phyloP scores from a whole-genome alignment of 2,113 vertebrate genomes.

The Takifugu flavidus region DNA sequence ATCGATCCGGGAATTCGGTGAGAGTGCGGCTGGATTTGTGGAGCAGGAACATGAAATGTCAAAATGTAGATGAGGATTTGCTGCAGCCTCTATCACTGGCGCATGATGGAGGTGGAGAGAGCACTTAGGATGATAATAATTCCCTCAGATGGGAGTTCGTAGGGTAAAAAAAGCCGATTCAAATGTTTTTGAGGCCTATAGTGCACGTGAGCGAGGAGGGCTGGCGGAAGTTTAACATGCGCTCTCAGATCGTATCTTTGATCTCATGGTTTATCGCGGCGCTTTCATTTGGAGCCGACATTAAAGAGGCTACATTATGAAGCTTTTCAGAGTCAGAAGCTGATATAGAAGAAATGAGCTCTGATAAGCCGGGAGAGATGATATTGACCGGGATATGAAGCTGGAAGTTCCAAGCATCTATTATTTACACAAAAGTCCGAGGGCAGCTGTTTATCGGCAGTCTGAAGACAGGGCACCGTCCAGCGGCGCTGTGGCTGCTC shows the following conservation, averaged over 20 bases:
- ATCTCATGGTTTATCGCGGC: no score
- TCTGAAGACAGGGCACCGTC: constrained; percentile 24
- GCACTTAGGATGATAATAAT: constrained; percentile 2
- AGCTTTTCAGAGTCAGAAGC: background rate
- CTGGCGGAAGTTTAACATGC: no score
- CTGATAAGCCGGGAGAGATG: constrained; percentile 1
- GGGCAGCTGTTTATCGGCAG: constrained; percentile 37
- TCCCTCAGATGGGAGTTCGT: background rate
- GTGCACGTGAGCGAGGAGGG: no score
- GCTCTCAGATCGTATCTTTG: no score
- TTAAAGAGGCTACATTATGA: background rate
- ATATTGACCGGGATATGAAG: background rate
- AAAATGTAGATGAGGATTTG: constrained; percentile 49
- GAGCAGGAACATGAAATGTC: constrained; percentile 45
- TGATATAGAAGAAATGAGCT: background rate
- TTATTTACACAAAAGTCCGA: constrained; percentile 31
- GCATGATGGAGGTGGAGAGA: constrained; percentile 19
- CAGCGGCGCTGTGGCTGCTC: constrained; percentile 24
- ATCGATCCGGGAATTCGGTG: constrained; percentile 51
- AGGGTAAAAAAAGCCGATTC: no score
- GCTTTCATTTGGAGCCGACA: background rate
- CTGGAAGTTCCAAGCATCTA: constrained; percentile 18
- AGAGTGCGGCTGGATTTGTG: constrained; percentile 45
- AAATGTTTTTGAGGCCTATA: no score
- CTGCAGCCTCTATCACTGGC: constrained; percentile 28